Evolutionary conservation across 2,888 invertebrate species (phyloP), one percentile per base, ranked within the genome.

Genomic region (Macrosiphum euphorbiae): DNA sequence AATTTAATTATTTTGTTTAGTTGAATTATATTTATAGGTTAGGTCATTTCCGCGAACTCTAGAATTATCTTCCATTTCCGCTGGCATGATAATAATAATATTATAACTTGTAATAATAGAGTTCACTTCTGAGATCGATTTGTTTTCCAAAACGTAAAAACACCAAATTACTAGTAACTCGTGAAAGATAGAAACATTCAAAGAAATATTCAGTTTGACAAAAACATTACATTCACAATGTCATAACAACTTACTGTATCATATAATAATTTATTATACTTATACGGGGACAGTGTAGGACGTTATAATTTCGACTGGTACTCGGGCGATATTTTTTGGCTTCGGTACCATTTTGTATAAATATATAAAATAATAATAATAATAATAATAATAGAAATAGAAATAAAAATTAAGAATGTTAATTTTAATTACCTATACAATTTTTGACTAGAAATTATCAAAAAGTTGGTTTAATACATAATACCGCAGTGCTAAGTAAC

Each of bases 11-110:
- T n/a, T 90, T 3, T 44, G 16, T 28, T 58, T 61, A 47, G n/a
- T 90, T 90, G 13, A 61, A 90, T 61, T 90, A 90, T 89, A 89
- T 90, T 61, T n/a, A 61, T 61, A 61, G 13, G 44, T 47, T 50
- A 50, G 24, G 11, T 50, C 13, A 41, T 24, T 90, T 90, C 50
- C 20, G 35, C 35, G 90, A 90, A 90, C 5, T 90, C 61, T 90
- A 50, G 24, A 61, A 89, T 47, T 47, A 61, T 35, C 28, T 2
- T 13, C 28, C 20, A 47, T 61, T 90, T 90, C 67, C 90, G 67
- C 7, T 67, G n/a, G n/a, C 47, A 50, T 35, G 26, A 26, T 55
- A 67, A 16, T 16, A n/a, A 67, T n/a, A 67, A 67, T n/a, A 67
- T 78, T 78, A n/a, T 16, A 52, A 87, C 20, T 47, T n/a, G 47